Conservation (phyloP, 1,140 invertebrate species). For the Hesperophylax magnus region DNA sequence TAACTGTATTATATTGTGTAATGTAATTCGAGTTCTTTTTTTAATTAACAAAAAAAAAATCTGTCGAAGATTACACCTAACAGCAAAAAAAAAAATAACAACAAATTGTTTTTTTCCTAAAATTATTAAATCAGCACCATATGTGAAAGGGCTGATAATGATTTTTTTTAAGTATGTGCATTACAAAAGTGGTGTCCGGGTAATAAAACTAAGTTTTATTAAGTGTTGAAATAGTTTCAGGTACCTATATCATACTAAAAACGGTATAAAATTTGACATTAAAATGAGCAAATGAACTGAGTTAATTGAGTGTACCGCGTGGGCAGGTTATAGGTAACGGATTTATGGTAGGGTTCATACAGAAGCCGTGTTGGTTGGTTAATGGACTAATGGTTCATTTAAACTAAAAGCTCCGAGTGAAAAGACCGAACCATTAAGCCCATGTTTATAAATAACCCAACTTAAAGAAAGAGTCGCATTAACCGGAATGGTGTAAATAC, state of each 20-base stretch:
- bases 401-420: conserved; percentile 34
- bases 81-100: too few relatives aligned
- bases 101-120: too few relatives aligned
- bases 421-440: conserved; percentile 20
- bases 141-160: too few relatives aligned
- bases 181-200: too few relatives aligned
- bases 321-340: conserved; percentile 9
- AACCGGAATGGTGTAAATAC: not conserved
- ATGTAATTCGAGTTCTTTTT: too few relatives aligned
- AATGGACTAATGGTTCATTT: conserved; percentile 39
- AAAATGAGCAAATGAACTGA: conserved; percentile 3
- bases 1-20: too few relatives aligned
- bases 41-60: too few relatives aligned
- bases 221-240: too few relatives aligned
- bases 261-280: not conserved
- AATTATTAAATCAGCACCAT: too few relatives aligned
- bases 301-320: conserved; percentile 31
- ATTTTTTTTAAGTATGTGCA: too few relatives aligned
- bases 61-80: too few relatives aligned
- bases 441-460: conserved; percentile 15
- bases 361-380: conserved; percentile 14
- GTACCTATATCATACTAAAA: not conserved
- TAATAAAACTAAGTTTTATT: too few relatives aligned
- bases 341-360: conserved; percentile 38
- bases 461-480: not conserved